phyloP scores from a whole-genome alignment of 2,113 vertebrate species.

The Neogobius melanostomus region DNA sequence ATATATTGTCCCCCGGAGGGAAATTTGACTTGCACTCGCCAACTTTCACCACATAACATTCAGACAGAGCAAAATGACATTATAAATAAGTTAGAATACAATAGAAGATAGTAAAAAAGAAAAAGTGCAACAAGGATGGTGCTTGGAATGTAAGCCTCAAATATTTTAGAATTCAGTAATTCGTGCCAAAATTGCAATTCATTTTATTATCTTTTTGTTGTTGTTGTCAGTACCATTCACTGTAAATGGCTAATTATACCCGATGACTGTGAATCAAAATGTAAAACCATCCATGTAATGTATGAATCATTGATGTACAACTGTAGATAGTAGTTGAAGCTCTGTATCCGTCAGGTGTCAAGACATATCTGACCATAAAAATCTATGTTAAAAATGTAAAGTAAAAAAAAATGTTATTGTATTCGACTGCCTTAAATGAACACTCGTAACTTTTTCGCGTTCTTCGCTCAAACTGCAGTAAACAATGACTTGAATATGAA shows the following conservation, averaged over 20 bases:
- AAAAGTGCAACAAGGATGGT: too few relatives aligned
- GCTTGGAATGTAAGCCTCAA: too few relatives aligned
- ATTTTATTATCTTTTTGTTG: not conserved
- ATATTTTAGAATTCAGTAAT: too few relatives aligned
- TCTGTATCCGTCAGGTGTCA: slow-evolving; percentile 42
- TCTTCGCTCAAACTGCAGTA: slow-evolving; percentile 28
- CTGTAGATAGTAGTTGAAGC: slow-evolving; percentile 55
- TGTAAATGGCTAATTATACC: slow-evolving; percentile 18
- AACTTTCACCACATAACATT: too few relatives aligned
- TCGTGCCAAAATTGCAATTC: not conserved
- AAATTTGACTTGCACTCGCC: too few relatives aligned
- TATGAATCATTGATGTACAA: slow-evolving; percentile 50
- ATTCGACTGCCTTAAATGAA: slow-evolving; percentile 68
- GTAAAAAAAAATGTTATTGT: slow-evolving; percentile 37
- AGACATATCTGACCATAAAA: slow-evolving; percentile 40
- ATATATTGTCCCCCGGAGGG: too few relatives aligned
- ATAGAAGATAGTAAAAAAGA: too few relatives aligned
- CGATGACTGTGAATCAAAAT: slow-evolving; percentile 34
- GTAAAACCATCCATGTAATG: slow-evolving; percentile 37
- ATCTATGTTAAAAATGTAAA: slow-evolving; percentile 33
- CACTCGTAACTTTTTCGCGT: slow-evolving; percentile 28
- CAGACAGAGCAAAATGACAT: too few relatives aligned
- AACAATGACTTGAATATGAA: slow-evolving; percentile 68
- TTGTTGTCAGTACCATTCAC: slow-evolving; percentile 2
- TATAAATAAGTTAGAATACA: too few relatives aligned